Evolutionary conservation across 2,797 vertebrate species (phyloP).

Genomic region (Tenualosa ilisha): DNA sequence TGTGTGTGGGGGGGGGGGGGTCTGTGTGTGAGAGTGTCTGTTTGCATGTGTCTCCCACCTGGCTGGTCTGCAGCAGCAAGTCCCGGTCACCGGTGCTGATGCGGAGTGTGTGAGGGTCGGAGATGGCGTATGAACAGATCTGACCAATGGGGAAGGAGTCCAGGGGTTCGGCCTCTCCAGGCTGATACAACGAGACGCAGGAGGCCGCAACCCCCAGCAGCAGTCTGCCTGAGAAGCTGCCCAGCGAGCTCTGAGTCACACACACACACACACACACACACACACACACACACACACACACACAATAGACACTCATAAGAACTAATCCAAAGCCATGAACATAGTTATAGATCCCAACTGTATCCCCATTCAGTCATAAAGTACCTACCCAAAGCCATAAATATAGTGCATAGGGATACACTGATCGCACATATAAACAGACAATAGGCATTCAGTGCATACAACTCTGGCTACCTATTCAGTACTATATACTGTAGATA

Average conservation of each 20-base stretch:
- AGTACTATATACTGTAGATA: background rate
- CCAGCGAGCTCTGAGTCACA: slow-evolving; percentile 78
- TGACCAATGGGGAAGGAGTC: slow-evolving; percentile 87
- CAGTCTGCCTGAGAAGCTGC: slow-evolving; percentile 81
- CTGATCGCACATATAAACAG: background rate
- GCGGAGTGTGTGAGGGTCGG: slow-evolving; percentile 86
- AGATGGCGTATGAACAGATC: slow-evolving; percentile 88
- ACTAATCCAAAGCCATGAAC: background rate
- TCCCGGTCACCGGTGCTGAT: slow-evolving; percentile 86
- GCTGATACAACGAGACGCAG: slow-evolving; percentile 85
- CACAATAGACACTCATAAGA: background rate
- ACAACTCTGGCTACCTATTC: background rate
- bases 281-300: background rate
- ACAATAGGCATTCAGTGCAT: background rate
- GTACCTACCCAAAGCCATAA: no score
- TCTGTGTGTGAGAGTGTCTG: background rate
- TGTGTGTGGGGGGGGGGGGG: background rate
- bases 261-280: slow-evolving; percentile 26
- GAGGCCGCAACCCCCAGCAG: slow-evolving; percentile 88
- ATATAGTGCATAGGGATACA: no score
- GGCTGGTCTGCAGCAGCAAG: slow-evolving; percentile 87
- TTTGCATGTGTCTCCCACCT: slow-evolving; percentile 70
- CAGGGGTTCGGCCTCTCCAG: slow-evolving; percentile 85
- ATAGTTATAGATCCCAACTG: background rate
- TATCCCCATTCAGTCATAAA: no score